A percentile compares a stretch with the other conserved stretches of the same genome.
Conservation (phyloP, 2,797 vertebrate genomes). For the Arnoldichthys spilopterus region DNA sequence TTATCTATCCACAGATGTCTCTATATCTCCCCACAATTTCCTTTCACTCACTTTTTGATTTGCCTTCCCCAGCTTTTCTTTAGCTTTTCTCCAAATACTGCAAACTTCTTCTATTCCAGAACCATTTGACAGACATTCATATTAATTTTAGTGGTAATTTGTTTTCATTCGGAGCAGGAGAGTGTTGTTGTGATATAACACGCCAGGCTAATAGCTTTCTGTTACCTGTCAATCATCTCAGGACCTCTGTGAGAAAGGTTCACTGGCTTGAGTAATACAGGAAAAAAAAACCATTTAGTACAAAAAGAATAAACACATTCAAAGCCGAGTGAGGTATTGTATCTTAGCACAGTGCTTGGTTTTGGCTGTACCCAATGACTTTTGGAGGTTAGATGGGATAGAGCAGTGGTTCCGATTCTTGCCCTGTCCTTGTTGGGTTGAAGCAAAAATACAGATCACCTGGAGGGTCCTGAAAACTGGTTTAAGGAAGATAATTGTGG, state of each 20-base stretch:
- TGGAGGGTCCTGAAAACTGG: too few species aligned
- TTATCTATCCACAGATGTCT: neutral
- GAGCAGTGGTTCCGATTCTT: neutral
- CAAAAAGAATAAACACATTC: neutral
- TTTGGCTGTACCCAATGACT: neutral
- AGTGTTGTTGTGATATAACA: neutral
- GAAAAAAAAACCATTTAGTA: neutral
- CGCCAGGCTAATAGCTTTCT: constrained; percentile 33
- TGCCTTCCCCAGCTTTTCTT: neutral
- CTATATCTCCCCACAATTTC: neutral
- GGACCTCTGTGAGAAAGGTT: constrained; percentile 20
- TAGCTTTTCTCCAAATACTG: neutral
- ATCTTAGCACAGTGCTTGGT: neutral
- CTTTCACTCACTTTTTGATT: neutral
- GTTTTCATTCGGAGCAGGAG: constrained; percentile 20
- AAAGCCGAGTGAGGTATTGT: neutral
- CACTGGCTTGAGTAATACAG: neutral
- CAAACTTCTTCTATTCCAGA: neutral
- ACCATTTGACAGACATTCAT: constrained; percentile 28
- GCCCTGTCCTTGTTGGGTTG: too few species aligned
- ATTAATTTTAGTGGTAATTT: constrained; percentile 27
- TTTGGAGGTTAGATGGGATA: neutral
- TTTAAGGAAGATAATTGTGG: too few species aligned
- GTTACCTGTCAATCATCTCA: constrained; percentile 48
- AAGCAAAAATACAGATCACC: too few species aligned